These are phyloP conservation scores for Ochlodes sylvanus DNA, from an alignment of 2,888 invertebrate species.

Conservation along the genomic window DNA sequence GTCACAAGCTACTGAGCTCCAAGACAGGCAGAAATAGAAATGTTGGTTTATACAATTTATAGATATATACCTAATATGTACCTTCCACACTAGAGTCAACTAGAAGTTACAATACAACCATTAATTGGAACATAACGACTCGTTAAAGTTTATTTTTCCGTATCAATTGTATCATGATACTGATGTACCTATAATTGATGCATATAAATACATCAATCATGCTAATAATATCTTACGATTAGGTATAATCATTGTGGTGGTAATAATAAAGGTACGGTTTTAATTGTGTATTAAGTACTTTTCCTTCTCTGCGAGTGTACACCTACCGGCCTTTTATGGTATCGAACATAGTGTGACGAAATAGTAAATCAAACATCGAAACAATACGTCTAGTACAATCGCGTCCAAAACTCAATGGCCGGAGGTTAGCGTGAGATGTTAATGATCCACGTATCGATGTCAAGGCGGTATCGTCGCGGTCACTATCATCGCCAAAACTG, in stretches of 20 bases:
- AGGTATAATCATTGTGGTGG: not conserved
- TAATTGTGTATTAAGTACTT: not conserved
- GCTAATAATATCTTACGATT: too few relatives aligned
- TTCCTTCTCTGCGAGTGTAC: not conserved
- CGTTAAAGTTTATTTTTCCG: too few relatives aligned
- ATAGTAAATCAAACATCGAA: slow-evolving; percentile 22
- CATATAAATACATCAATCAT: too few relatives aligned
- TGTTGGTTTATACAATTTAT: too few relatives aligned
- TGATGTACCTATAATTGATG: too few relatives aligned
- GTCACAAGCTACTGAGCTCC: too few relatives aligned
- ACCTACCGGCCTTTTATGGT: slow-evolving; percentile 7
- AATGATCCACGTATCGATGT: slow-evolving; percentile 47
- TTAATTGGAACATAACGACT: too few relatives aligned
- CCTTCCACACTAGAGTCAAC: too few relatives aligned
- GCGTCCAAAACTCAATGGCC: slow-evolving; percentile 42
- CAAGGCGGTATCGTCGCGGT: slow-evolving; percentile 42
- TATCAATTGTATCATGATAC: too few relatives aligned
- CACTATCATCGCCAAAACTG: slow-evolving; percentile 39
- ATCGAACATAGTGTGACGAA: slow-evolving; percentile 1
- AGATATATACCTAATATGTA: too few relatives aligned
- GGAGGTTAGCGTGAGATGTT: slow-evolving; percentile 45
- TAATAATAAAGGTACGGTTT: not conserved
- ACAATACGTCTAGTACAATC: slow-evolving; percentile 38
- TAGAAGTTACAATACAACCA: too few relatives aligned
- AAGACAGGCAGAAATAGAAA: too few relatives aligned